Conservation (phyloP, 2,888 invertebrate species). For the Erebia palarica region DNA sequence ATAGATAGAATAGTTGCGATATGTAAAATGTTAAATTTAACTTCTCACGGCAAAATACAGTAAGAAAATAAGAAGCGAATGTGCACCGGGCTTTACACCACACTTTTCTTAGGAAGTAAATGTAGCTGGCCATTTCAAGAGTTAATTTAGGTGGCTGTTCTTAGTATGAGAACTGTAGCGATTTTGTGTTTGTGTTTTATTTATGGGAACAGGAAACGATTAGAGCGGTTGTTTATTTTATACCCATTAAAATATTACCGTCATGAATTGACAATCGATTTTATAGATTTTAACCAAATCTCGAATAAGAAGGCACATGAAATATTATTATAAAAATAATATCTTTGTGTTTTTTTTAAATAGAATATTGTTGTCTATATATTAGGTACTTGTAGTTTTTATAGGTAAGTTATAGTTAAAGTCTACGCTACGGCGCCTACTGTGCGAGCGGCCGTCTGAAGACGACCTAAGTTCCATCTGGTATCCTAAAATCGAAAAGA, state of each 20-base stretch:
- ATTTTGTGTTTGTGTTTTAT: conserved; percentile 44
- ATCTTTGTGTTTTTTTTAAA: too few relatives aligned
- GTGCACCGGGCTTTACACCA: conserved; percentile 17
- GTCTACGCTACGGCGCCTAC: too few relatives aligned
- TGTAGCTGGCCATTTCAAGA: conserved; percentile 54
- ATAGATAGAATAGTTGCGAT: neutral
- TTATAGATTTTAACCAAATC: neutral
- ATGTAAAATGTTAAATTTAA: neutral
- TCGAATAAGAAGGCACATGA: neutral
- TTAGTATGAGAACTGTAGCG: conserved; percentile 59
- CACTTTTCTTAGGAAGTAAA: conserved; percentile 66
- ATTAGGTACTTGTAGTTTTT: too few relatives aligned
- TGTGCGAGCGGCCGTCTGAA: too few relatives aligned
- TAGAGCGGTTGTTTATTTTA: conserved; percentile 46
- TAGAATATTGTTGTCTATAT: too few relatives aligned
- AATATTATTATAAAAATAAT: too few relatives aligned
- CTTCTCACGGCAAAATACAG: neutral
- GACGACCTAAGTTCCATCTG: too few relatives aligned
- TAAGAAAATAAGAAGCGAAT: conserved; percentile 2
- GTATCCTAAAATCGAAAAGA: too few relatives aligned
- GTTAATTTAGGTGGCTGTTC: conserved; percentile 56
- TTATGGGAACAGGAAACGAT: conserved; percentile 57
- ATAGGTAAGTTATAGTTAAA: too few relatives aligned
- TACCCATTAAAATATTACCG: conserved; percentile 52
- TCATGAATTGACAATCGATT: conserved; percentile 52